These are phyloP conservation scores for Barbus barbus DNA, from an alignment of 2,113 vertebrate genomes.

Conservation along the genomic window DNA sequence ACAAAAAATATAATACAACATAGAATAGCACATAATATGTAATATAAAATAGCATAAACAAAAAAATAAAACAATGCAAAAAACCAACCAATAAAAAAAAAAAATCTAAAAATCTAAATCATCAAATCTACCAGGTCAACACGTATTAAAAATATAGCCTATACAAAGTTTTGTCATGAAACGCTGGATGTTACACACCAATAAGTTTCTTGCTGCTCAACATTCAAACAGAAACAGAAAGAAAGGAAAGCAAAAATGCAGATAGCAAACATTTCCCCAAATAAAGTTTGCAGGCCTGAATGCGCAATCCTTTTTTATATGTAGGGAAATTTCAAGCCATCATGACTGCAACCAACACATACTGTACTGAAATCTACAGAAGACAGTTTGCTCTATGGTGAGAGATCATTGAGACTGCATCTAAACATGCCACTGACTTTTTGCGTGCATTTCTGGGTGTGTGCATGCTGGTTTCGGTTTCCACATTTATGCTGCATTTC, in stretches of 20 bases:
- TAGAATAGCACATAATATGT: neutral
- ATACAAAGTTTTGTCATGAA: neutral
- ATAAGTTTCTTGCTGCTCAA: neutral
- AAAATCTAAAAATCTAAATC: neutral
- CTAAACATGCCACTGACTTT: neutral
- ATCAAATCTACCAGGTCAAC: neutral
- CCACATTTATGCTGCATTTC: constrained; percentile 56
- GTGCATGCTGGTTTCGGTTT: neutral
- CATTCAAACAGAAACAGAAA: neutral
- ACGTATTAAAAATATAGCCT: neutral
- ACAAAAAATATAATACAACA: neutral
- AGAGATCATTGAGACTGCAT: neutral
- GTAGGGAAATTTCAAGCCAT: constrained; percentile 31
- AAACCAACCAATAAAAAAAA: neutral
- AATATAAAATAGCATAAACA: neutral
- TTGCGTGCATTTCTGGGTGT: constrained; percentile 31
- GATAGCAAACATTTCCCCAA: neutral
- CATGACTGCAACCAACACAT: constrained; percentile 7
- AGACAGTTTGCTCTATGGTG: neutral
- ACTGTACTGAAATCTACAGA: neutral
- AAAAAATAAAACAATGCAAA: neutral
- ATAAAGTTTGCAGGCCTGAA: constrained; percentile 55
- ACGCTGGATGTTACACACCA: neutral
- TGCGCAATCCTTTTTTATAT: constrained; percentile 61
- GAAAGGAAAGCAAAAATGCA: constrained; percentile 7